Conservation (phyloP, 2,113 vertebrate genomes). For the Scomber japonicus region DNA sequence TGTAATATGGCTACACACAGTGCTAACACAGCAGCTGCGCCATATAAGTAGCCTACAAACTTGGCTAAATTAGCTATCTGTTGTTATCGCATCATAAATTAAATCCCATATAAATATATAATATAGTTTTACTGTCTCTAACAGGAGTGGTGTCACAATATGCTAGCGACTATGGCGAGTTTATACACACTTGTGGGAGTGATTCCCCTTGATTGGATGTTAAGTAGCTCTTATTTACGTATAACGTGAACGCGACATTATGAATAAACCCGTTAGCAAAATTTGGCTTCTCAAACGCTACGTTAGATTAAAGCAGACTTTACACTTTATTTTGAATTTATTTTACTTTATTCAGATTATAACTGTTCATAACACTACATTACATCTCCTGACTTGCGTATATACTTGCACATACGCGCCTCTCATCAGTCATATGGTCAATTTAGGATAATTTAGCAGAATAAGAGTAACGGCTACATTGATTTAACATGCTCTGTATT, state of each 20-base stretch:
- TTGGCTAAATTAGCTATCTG: background rate
- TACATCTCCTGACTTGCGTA: accelerated
- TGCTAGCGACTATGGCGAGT: background rate
- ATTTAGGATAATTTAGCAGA: background rate
- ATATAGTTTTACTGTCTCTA: no score
- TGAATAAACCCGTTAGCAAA: background rate
- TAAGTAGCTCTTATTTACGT: background rate
- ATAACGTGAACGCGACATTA: slow-evolving; percentile 2
- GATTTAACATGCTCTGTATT: background rate
- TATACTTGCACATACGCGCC: background rate
- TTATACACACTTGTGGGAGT: background rate
- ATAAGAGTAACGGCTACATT: background rate
- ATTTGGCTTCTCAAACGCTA: no score
- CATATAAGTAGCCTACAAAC: background rate
- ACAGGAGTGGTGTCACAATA: background rate
- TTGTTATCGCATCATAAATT: no score
- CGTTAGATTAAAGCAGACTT: background rate
- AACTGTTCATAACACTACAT: background rate
- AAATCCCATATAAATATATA: background rate
- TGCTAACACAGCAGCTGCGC: background rate
- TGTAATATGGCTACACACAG: background rate
- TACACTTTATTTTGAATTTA: background rate
- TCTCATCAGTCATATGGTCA: background rate
- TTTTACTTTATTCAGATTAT: background rate
- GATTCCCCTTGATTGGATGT: no score